Conservation (phyloP, 1,140 invertebrate species). For the Halictus rubicundus region DNA sequence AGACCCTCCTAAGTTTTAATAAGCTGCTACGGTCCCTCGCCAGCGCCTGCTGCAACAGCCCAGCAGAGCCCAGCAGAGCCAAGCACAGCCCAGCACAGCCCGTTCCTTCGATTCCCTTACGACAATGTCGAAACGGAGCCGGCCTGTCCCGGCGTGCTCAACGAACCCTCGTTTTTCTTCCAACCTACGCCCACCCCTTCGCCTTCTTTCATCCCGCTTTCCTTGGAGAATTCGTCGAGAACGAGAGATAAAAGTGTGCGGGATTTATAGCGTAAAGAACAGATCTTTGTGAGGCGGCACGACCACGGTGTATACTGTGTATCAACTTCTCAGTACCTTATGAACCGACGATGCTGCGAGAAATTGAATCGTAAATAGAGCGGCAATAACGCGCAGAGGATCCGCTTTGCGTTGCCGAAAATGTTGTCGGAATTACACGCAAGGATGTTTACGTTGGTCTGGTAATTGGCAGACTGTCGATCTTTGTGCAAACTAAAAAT, state of each 20-base stretch:
- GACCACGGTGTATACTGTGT: not conserved
- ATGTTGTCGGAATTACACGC: not conserved
- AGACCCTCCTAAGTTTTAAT: constrained; percentile 59
- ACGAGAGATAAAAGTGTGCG: constrained; percentile 31
- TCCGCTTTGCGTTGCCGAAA: not conserved
- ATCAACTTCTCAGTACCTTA: constrained; percentile 32
- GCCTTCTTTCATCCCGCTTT: not conserved
- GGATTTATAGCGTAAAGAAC: constrained; percentile 46
- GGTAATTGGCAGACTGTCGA: too few species aligned
- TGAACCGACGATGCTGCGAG: not conserved
- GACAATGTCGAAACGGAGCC: constrained; percentile 3
- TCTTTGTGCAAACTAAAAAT: too few species aligned
- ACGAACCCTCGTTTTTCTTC: constrained; percentile 14
- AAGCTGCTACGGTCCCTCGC: constrained; percentile 33
- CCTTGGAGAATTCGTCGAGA: constrained; percentile 25
- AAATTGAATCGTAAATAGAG: constrained; percentile 28
- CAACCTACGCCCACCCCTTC: too few species aligned
- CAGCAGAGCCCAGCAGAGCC: not conserved
- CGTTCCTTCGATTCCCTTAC: not conserved
- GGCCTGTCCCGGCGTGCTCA: not conserved
- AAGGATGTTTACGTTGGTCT: too few species aligned
- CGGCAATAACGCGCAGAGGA: too few species aligned
- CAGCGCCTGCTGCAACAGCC: not conserved
- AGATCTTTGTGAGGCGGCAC: constrained; percentile 20
- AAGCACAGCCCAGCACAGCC: too few species aligned